Evolutionary conservation across 1,140 invertebrate species (phyloP).

Genomic region (Cotesia glomerata): DNA sequence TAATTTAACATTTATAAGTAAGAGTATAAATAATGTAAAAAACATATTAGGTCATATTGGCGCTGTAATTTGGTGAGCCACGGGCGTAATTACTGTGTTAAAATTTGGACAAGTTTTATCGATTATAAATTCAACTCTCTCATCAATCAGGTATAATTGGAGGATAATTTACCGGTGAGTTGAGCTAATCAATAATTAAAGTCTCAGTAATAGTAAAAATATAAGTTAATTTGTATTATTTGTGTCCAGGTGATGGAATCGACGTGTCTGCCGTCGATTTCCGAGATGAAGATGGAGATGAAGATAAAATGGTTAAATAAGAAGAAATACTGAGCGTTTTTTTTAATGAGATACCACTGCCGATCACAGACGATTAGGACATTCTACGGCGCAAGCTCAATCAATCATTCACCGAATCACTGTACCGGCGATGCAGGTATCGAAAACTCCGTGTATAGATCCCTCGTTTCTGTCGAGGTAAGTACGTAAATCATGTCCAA

Average conservation of each 20-base stretch:
- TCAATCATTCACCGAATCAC: conserved; percentile 4
- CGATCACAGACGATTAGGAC: conserved; percentile 20
- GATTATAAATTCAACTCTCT: background rate
- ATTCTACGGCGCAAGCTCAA: conserved; percentile 8
- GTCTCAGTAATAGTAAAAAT: background rate
- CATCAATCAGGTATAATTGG: background rate
- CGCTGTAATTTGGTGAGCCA: background rate
- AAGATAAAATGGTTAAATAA: background rate
- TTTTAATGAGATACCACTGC: conserved; percentile 20
- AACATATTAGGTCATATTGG: too few relatives aligned
- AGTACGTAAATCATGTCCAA: conserved; percentile 15
- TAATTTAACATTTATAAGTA: too few relatives aligned
- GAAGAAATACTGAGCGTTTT: conserved; percentile 3
- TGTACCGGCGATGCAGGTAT: conserved; percentile 1
- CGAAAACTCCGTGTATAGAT: conserved; percentile 12
- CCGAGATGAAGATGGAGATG: background rate
- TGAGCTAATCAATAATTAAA: background rate
- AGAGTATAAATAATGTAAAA: too few relatives aligned
- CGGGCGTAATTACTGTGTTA: background rate
- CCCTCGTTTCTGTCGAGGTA: conserved; percentile 7
- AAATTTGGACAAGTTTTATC: background rate
- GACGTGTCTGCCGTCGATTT: conserved; percentile 2
- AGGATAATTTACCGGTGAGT: background rate
- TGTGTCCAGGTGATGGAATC: background rate
- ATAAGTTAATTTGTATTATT: background rate